Evolutionary conservation across 2,888 invertebrate genomes (phyloP).

Genomic region (Pterobdella sp.): DNA sequence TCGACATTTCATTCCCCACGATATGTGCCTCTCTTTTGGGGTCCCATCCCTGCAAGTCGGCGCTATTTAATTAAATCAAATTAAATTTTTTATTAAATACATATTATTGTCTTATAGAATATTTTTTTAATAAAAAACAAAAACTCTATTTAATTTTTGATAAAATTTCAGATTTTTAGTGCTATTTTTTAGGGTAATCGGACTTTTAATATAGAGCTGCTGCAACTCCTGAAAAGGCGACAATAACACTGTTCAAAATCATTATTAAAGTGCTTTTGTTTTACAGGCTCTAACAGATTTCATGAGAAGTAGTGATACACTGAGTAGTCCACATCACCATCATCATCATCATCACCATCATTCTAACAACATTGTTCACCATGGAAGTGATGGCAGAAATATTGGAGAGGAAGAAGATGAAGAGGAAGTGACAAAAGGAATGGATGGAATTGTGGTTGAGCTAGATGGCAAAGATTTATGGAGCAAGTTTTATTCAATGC

Average conservation of each 20-base stretch:
- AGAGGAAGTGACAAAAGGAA: conserved; percentile 95
- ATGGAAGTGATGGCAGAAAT: background rate
- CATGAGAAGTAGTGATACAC: conserved; percentile 19
- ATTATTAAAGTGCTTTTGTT: no score
- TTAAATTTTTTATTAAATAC: no score
- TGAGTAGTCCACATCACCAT: conserved; percentile 9
- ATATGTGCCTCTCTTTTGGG: conserved; percentile 19
- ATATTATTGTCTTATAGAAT: no score
- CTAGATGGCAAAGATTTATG: conserved; percentile 53
- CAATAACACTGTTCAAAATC: no score
- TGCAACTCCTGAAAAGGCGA: no score
- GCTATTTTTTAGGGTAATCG: no score
- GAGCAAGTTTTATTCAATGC: conserved; percentile 51
- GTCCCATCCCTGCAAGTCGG: conserved; percentile 22
- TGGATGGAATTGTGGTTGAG: conserved; percentile 97
- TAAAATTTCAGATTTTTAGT: no score
- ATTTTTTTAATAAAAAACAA: no score
- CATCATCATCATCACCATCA: background rate
- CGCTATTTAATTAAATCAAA: background rate
- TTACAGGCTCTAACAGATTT: conserved; percentile 23
- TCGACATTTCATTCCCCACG: conserved; percentile 5
- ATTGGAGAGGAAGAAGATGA: conserved; percentile 53
- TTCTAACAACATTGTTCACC: background rate
- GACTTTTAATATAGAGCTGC: no score
- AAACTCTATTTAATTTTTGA: no score